Base-by-base conservation (phyloP, 2,888 invertebrate species). In the Caenorhabditis imperialis region DNA sequence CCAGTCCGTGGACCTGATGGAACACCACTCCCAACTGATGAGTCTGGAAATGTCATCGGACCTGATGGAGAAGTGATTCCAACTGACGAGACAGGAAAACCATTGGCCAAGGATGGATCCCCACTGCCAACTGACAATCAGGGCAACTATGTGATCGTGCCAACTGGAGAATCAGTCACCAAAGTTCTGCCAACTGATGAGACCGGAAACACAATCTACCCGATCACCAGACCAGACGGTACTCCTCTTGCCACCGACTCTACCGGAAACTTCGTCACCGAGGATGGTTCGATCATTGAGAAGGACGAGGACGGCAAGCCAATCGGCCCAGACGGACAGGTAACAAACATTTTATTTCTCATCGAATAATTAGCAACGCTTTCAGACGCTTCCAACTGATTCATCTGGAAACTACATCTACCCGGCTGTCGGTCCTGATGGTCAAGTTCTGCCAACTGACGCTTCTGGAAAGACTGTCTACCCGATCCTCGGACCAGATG, bases 331-430 rank as follows among this genome's bases (percentile, higher is more conserved):
- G 77, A 84, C 33, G 82, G 80, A 35, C 57, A 65, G 45, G 54
- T 69, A 7, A n/a, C n/a, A n/a, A n/a, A n/a, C n/a, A n/a, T n/a
- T n/a, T n/a, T n/a, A n/a, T n/a, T n/a, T n/a, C n/a, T n/a, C n/a
- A n/a, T n/a, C n/a, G n/a, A n/a, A n/a, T n/a, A n/a, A n/a, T n/a
- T n/a, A n/a, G n/a, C n/a, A n/a, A n/a, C n/a, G n/a, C n/a, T n/a
- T n/a, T n/a, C n/a, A n/a, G n/a, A n/a, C n/a, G n/a, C 67, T 76
- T 20, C 72, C 75, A 4, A 83, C 81, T 4, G 78, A 82, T 25
- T 40, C 33, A 10, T 40, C 69, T 7, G 81, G 81, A 23, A 53
- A 25, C 10, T 73, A 58, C 69, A 58, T 65, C 33, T 45, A 44
- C 25, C 58, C 65, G n/a, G 48, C 48, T 10, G 42, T 30, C 10